Base-by-base conservation (phyloP, 2,113 vertebrate species). In the Xenopus borealis region DNA sequence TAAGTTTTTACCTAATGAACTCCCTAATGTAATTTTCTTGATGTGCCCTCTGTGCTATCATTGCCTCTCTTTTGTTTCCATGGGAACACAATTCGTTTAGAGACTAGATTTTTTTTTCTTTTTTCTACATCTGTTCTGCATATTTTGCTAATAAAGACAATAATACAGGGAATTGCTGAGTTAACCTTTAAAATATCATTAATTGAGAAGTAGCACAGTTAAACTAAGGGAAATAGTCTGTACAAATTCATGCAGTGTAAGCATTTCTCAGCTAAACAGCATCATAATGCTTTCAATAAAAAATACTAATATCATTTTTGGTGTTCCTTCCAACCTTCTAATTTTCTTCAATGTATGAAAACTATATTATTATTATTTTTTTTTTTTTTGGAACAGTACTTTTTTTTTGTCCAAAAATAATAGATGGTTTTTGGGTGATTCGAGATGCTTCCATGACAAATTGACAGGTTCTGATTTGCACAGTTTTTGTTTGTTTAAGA, bases 1-100 rank as follows among this genome's bases (percentile, higher is more conserved):
- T 12, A 68, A 75, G 45, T 75, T 47, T 75, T 47, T 62, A 68
- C 62, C 57, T 69, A 75, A 62, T 69, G 47, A 75, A 62, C 65
- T 44, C 73, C 20, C 57, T 40, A 63, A n/a, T 47, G 47, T 44
- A 62, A 69, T 76, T 62, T 45, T 68, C 57, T 69, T 46, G 14
- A 11, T 69, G 23, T 33, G 44, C 57, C 72, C 66, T 75, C 18
- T 75, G 47, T 53, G 19, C 53, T 61, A 30, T 30, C 3, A 4
- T 14, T 55, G n/a, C 47, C 45, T 59, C 57, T 19, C 27, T 61
- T 63, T 17, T 53, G 73, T 76, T 69, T 69, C 66, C 73, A 76
- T 63, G 66, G 66, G 13, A 20, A 63, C 73, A 62, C 30, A 40
- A 12, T 63, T 45, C 55, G 66, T 57, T 67, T 69, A 40, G 47